Evolutionary conservation across 2,888 invertebrate species (phyloP).

Genomic region (Bruchidius siliquastri): DNA sequence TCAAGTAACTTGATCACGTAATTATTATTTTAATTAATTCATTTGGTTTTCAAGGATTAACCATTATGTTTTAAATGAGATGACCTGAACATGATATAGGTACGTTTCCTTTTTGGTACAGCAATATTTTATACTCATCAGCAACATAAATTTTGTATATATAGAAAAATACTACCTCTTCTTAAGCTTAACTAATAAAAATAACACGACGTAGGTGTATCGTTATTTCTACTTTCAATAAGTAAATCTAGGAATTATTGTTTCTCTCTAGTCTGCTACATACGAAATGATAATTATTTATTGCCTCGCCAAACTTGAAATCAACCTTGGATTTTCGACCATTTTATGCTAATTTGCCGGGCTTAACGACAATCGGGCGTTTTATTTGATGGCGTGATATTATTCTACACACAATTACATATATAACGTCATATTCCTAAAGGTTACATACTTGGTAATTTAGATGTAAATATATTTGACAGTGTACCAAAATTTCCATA

Average conservation of each 20-base stretch:
- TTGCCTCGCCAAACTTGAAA: slow-evolving; percentile 30
- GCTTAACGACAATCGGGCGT: neutral
- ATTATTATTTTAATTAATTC: too few species aligned
- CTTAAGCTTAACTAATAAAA: neutral
- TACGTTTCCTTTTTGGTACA: neutral
- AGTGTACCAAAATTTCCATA: neutral
- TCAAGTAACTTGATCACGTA: too few species aligned
- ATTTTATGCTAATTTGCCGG: slow-evolving; percentile 24
- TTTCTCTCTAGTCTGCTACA: neutral
- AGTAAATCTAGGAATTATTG: neutral
- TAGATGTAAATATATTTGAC: neutral
- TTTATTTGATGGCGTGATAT: neutral
- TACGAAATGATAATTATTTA: slow-evolving; percentile 20
- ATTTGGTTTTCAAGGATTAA: too few species aligned
- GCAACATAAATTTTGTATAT: neutral
- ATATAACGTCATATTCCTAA: neutral
- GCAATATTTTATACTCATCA: neutral
- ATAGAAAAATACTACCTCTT: neutral
- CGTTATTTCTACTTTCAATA: neutral
- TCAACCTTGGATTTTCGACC: slow-evolving; percentile 30
- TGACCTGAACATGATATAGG: neutral
- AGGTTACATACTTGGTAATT: neutral
- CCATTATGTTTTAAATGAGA: too few species aligned
- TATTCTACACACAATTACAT: neutral
- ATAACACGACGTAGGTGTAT: neutral